These are phyloP conservation scores for Bacillus rossius DNA, from an alignment of 1,140 invertebrate genomes.

Conservation along the genomic window DNA sequence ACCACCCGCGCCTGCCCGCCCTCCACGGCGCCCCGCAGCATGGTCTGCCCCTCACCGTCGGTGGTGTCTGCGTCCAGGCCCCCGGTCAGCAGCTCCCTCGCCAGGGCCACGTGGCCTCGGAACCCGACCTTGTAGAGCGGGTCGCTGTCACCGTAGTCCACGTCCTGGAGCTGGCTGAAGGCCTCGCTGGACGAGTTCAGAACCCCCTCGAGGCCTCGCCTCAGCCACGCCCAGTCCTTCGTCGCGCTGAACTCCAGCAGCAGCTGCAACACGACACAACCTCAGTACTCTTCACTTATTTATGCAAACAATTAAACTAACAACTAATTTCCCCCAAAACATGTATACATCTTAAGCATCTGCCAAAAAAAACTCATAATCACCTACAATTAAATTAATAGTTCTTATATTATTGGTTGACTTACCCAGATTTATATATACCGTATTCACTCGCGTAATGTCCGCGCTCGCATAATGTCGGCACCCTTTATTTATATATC, in stretches of 20 bases:
- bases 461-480: too few relatives aligned
- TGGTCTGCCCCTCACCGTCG: constrained; percentile 47
- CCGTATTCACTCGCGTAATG: too few relatives aligned
- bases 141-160: not conserved
- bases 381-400: too few relatives aligned
- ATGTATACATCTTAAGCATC: too few relatives aligned
- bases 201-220: not conserved
- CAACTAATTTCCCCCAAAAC: too few relatives aligned
- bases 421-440: too few relatives aligned
- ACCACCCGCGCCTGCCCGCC: constrained; percentile 61
- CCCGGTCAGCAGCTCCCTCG: not conserved
- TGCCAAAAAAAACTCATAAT: too few relatives aligned
- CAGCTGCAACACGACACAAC: too few relatives aligned
- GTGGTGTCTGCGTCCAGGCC: not conserved
- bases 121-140: not conserved
- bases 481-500: too few relatives aligned
- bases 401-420: too few relatives aligned
- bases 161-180: not conserved
- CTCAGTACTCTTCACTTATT: too few relatives aligned
- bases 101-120: not conserved
- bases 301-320: too few relatives aligned
- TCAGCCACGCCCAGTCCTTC: not conserved
- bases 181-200: not conserved
- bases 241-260: not conserved
- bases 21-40: constrained; percentile 64